A percentile compares a stretch with the other conserved stretches of the same genome.
Conservation (phyloP, 64 coral and sea anemone species). For the Anthopleura sola region DNA sequence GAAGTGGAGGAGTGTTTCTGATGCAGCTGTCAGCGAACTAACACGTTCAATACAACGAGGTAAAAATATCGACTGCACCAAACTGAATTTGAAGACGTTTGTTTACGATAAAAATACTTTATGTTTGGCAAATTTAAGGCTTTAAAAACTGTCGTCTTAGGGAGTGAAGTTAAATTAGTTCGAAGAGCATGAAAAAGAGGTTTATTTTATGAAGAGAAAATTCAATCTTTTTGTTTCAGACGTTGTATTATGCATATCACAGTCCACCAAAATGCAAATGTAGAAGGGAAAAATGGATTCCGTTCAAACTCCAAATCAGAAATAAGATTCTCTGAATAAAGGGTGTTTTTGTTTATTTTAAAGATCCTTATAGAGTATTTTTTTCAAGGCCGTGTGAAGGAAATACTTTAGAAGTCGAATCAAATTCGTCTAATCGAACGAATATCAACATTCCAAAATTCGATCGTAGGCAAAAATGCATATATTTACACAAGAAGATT, state of each 20-base stretch:
- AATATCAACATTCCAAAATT: constrained; percentile 16
- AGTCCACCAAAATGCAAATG: background rate
- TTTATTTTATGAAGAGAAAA: background rate
- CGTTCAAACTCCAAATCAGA: background rate
- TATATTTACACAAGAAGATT: background rate
- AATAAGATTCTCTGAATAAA: background rate
- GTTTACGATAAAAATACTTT: background rate
- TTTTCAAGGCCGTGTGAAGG: background rate
- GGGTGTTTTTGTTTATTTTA: background rate
- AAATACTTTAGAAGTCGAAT: background rate
- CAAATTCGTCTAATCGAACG: background rate
- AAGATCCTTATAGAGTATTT: background rate
- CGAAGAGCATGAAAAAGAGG: too few relatives aligned
- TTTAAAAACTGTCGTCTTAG: background rate
- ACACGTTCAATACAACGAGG: background rate
- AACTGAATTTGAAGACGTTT: background rate
- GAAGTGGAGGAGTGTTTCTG: background rate
- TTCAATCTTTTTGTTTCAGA: background rate
- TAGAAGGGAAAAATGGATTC: background rate
- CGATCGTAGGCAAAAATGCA: constrained; percentile 1
- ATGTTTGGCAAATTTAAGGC: background rate
- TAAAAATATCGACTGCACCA: background rate
- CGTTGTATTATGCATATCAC: background rate
- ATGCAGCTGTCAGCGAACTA: background rate
- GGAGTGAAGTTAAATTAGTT: background rate